These are phyloP conservation scores for Hyaena hyaena DNA, from an alignment of 2,113 vertebrate species.

Conservation along the genomic window DNA sequence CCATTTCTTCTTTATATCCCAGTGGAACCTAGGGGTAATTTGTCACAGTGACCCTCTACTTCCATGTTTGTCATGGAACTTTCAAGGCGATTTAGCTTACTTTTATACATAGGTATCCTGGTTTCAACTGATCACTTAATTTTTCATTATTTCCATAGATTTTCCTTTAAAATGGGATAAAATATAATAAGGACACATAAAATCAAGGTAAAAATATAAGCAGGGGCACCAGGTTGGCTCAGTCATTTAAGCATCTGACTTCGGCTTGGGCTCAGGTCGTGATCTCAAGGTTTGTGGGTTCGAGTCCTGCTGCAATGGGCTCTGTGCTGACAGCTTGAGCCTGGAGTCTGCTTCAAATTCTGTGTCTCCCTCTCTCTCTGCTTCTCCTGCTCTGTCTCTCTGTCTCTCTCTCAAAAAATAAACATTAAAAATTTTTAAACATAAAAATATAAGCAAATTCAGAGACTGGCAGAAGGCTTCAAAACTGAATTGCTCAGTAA, in stretches of 20 bases:
- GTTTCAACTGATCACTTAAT: neutral
- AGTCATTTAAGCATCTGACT: no score
- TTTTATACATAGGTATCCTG: neutral
- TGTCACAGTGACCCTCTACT: neutral
- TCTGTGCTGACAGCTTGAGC: no score
- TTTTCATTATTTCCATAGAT: neutral
- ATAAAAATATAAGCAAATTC: neutral
- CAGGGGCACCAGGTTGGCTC: no score
- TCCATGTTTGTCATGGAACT: neutral
- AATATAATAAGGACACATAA: neutral
- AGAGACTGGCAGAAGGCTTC: neutral
- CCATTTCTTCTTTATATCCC: neutral
- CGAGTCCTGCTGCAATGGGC: no score
- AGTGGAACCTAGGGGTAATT: neutral
- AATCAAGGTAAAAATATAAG: neutral
- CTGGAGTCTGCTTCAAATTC: no score
- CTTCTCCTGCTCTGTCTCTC: no score
- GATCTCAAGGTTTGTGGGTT: no score
- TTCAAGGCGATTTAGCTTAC: neutral
- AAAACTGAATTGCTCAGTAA: neutral
- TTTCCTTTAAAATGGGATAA: conserved; percentile 16
- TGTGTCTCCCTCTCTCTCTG: no score
- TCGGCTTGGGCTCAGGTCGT: no score
- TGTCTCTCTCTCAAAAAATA: no score
- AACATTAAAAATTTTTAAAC: neutral